Percentiles rank a stretch among this genome's conserved stretches.
Conservation (phyloP, 2,113 vertebrate genomes). For the Nothobranchius furzeri region DNA sequence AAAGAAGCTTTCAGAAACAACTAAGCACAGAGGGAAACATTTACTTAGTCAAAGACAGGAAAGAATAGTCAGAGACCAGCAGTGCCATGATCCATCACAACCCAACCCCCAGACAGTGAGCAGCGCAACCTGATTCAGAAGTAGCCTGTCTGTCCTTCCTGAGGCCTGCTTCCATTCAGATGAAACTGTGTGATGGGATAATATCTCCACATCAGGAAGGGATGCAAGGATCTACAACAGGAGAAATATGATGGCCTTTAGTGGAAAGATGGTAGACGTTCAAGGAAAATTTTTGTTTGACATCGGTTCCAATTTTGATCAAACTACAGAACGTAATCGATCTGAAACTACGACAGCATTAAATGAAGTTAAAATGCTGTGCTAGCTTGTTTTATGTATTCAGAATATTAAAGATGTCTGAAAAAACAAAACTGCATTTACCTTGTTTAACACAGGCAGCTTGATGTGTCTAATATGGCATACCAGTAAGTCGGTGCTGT, state of each 20-base stretch:
- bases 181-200: constrained; percentile 9
- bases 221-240: constrained; percentile 2
- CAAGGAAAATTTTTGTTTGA: constrained; percentile 17
- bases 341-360: not conserved
- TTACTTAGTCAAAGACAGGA: constrained; percentile 73
- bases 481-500: too few relatives aligned
- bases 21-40: constrained; percentile 71
- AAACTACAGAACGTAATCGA: not conserved
- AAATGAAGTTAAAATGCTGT: not conserved
- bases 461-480: too few relatives aligned
- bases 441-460: too few relatives aligned
- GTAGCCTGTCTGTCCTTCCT: constrained; percentile 37
- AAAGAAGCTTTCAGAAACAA: constrained; percentile 63
- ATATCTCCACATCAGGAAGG: constrained; percentile 24
- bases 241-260: constrained; percentile 15
- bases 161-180: constrained; percentile 15
- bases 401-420: too few relatives aligned
- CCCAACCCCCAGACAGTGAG: constrained; percentile 46
- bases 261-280: not conserved
- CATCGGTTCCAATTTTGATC: too few relatives aligned
- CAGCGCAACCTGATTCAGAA: constrained; percentile 54
- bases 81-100: constrained; percentile 65
- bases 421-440: too few relatives aligned
- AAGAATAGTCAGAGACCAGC: constrained; percentile 63
- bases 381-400: not conserved